Evolutionary conservation across 2,797 vertebrate species (phyloP).

Genomic region (Hoplostethus atlanticus): DNA sequence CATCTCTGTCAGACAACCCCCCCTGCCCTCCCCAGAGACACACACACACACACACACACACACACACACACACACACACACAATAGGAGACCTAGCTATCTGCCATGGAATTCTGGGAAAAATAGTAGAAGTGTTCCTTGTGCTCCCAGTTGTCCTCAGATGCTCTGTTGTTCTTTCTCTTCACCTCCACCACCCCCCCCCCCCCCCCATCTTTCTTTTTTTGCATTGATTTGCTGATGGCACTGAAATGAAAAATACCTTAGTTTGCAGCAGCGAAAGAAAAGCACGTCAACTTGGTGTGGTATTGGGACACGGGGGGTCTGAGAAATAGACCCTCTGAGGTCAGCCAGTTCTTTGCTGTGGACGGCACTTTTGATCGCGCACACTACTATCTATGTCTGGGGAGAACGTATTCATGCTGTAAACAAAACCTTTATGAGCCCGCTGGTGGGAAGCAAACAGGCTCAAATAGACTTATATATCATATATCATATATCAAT

Average conservation of each 20-base stretch:
- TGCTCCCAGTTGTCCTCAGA: constrained; percentile 59
- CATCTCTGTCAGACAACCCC: constrained; percentile 6
- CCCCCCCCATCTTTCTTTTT: constrained; percentile 63
- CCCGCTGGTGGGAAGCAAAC: background rate
- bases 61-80: constrained; percentile 2
- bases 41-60: constrained; percentile 5
- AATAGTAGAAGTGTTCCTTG: constrained; percentile 37
- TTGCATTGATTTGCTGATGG: constrained; percentile 87
- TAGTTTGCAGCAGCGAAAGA: constrained; percentile 80
- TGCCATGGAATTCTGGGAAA: constrained; percentile 21
- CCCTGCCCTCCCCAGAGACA: background rate
- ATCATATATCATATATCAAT: background rate
- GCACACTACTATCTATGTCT: constrained; percentile 36
- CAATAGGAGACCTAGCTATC: constrained; percentile 10
- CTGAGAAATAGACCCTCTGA: constrained; percentile 61
- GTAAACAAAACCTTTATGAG: constrained; percentile 34
- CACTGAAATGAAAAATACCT: constrained; percentile 87
- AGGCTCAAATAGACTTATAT: background rate
- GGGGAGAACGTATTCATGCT: constrained; percentile 25
- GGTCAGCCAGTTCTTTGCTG: constrained; percentile 73
- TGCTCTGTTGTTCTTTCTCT: constrained; percentile 62
- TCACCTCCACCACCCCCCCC: constrained; percentile 35
- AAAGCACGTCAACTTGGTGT: constrained; percentile 71
- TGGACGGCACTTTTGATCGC: constrained; percentile 49
- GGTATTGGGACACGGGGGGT: constrained; percentile 66